Evolutionary conservation across 2,797 vertebrate species (phyloP), one percentile per base, ranked within the genome.

Genomic region (Chaenodraco wilsoni): DNA sequence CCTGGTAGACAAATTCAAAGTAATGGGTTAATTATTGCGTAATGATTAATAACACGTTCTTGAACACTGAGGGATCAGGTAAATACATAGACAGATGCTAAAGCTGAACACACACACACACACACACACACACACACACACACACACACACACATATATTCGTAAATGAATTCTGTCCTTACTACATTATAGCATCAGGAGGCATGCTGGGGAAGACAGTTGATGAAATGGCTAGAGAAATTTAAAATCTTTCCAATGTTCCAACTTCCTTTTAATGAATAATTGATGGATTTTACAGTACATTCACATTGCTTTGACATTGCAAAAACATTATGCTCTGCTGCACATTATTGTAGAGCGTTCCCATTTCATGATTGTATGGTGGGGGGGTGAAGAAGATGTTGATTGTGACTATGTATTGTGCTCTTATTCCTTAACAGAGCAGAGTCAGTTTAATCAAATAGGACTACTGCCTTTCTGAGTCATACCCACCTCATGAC

Each of bases 241-340:
- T 85, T 84, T 91, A 92, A 93, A 92, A 93, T 92, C 84, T 76
- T 93, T 94, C 89, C 87, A 88, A 27, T 93, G 93, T 94, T 93
- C 87, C 65, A 79, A 80, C 85, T 80, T 77, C 83, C 82, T 46
- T 84, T 82, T 63, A 84, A 27, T 94, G 55, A 92, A 94, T 94
- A 90, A 91, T 89, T 74, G 68, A 94, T 90, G 68, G 11, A 40
- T 86, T 83, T 91, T 85, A 89, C 84, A 80, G 84, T 80, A 78
- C 86, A 87, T 83, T 90, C 90, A 84, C 88, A 91, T 92, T 77
- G 86, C 65, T 75, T 84, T 88, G 90, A 89, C 88, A 76, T 76
- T 70, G 85, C 79, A 66, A 88, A 11, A 90, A 82, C 85, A 91
- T 82, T 82, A 79, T 85, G 81, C 87, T 74, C 72, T 65, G 66